Percentiles rank a stretch among this genome's conserved stretches.
These are phyloP conservation scores for Micoletzkya japonica DNA, from an alignment of 2,888 invertebrate genomes.

Conservation along the genomic window DNA sequence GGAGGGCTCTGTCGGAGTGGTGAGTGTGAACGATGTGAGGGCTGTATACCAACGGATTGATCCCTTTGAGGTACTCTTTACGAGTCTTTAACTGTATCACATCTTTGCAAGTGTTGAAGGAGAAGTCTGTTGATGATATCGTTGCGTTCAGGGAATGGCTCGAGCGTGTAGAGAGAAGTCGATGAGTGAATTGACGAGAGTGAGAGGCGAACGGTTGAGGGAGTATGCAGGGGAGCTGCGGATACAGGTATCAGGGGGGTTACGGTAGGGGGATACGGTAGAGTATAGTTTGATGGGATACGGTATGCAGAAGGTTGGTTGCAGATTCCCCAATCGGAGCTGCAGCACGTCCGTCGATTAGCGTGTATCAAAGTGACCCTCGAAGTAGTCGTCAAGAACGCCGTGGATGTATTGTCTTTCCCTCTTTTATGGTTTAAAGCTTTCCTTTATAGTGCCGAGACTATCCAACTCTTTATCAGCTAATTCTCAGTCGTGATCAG, in stretches of 20 bases:
- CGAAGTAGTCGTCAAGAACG: conserved; percentile 42
- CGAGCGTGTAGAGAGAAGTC: conserved; percentile 16
- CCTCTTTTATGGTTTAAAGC: background rate
- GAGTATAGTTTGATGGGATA: background rate
- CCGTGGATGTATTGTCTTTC: conserved; percentile 20
- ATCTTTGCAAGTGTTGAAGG: background rate
- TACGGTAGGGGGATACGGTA: background rate
- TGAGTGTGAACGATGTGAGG: conserved; percentile 29
- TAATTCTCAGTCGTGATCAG: too few relatives aligned
- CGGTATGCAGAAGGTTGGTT: conserved; percentile 32
- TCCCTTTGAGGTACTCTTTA: conserved; percentile 24
- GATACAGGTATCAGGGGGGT: background rate
- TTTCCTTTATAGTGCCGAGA: too few relatives aligned
- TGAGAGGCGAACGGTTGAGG: background rate
- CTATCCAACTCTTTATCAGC: too few relatives aligned
- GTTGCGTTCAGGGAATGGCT: conserved; percentile 1
- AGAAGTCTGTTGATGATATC: background rate
- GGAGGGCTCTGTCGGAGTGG: background rate
- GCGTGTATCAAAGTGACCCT: conserved; percentile 40
- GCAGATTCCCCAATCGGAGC: conserved; percentile 42
- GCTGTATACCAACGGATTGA: conserved; percentile 25
- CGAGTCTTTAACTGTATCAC: background rate
- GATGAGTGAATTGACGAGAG: conserved; percentile 10
- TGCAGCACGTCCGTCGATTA: conserved; percentile 30
- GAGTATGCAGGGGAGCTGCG: conserved; percentile 11